Conservation (phyloP, 1,140 invertebrate species). For the Drosophila nannoptera region DNA sequence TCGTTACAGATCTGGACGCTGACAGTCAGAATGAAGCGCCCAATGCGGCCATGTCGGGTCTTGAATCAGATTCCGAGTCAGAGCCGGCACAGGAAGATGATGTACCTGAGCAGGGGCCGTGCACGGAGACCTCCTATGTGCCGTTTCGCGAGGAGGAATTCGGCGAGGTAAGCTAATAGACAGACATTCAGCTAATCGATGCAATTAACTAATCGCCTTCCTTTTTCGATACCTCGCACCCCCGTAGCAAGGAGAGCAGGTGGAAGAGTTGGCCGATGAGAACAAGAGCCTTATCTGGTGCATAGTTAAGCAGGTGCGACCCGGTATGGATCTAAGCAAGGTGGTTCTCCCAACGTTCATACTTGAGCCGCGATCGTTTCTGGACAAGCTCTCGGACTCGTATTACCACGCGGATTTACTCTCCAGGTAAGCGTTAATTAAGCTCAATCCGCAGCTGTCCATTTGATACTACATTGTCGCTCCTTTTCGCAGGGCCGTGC, state of each 20-base stretch:
- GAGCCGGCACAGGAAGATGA: slow-evolving; percentile 50
- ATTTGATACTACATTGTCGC: slow-evolving; percentile 28
- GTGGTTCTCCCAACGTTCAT: slow-evolving; percentile 95
- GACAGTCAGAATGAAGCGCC: slow-evolving; percentile 77
- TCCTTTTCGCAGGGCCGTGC: slow-evolving; percentile 85
- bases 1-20: slow-evolving; percentile 71
- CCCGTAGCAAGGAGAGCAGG: slow-evolving; percentile 93
- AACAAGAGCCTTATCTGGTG: slow-evolving; percentile 97
- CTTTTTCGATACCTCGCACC: slow-evolving; percentile 79
- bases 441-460: neutral
- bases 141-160: slow-evolving; percentile 85
- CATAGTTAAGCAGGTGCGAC: slow-evolving; percentile 94
- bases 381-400: slow-evolving; percentile 95
- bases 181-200: neutral
- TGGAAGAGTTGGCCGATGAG: slow-evolving; percentile 95
- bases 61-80: slow-evolving; percentile 72
- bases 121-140: slow-evolving; percentile 83
- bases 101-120: slow-evolving; percentile 68
- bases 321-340: slow-evolving; percentile 97
- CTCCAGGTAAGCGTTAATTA: slow-evolving; percentile 84
- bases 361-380: slow-evolving; percentile 93
- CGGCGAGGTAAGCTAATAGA: slow-evolving; percentile 81
- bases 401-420: slow-evolving; percentile 96
- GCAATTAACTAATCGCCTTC: neutral
- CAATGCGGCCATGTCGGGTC: slow-evolving; percentile 66